phyloP scores from a whole-genome alignment of 2,113 vertebrate genomes.

The Podilymbus podiceps region DNA sequence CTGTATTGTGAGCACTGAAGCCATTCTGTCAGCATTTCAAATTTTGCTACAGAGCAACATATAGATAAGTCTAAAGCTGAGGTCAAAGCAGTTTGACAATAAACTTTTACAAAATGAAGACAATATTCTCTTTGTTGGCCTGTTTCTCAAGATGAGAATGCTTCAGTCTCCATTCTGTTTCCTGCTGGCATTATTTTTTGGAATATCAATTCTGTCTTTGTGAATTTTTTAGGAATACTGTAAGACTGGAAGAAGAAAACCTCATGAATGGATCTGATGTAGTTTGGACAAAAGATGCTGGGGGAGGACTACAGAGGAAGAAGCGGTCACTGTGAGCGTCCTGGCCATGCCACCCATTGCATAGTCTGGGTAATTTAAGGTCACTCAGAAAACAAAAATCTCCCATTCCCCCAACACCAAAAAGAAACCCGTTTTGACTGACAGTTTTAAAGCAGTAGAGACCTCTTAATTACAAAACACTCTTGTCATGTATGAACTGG shows the following conservation, averaged over 20 bases:
- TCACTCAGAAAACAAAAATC: slow-evolving; percentile 20
- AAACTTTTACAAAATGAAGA: slow-evolving; percentile 68
- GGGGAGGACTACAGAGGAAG: slow-evolving; percentile 45
- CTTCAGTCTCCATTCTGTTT: slow-evolving; percentile 55
- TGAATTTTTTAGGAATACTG: slow-evolving; percentile 73
- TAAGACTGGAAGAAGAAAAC: slow-evolving; percentile 66
- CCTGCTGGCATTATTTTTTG: slow-evolving; percentile 65
- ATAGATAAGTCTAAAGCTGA: slow-evolving; percentile 63
- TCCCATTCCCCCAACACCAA: not conserved
- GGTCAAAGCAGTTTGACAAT: slow-evolving; percentile 71
- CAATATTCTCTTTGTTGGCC: slow-evolving; percentile 74
- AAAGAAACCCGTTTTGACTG: not conserved
- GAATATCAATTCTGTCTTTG: slow-evolving; percentile 76
- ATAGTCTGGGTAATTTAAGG: slow-evolving; percentile 53
- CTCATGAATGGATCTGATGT: slow-evolving; percentile 73
- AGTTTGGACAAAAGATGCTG: slow-evolving; percentile 67
- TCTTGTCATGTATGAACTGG: not conserved
- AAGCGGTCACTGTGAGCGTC: slow-evolving; percentile 48
- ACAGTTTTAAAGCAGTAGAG: not conserved
- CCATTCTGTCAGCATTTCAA: slow-evolving; percentile 24
- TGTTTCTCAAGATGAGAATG: slow-evolving; percentile 40
- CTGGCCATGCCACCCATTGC: not conserved
- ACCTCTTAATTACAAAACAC: not conserved
- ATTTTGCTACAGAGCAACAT: slow-evolving; percentile 57
- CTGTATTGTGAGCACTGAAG: not conserved